Conservation (phyloP, 2,113 vertebrate genomes). For the Dicrurus megarhynchus region DNA sequence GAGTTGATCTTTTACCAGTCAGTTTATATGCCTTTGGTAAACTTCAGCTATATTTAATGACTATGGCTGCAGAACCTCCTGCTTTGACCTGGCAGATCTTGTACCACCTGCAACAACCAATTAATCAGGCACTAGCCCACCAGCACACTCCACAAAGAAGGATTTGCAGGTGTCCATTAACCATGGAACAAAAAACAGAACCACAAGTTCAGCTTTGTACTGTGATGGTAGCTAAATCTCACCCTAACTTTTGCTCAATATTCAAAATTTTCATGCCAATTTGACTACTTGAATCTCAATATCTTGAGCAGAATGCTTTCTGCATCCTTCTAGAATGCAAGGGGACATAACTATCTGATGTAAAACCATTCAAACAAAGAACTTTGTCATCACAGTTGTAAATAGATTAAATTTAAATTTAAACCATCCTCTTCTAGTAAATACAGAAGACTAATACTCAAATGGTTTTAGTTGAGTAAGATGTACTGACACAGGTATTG, state of each 20-base stretch:
- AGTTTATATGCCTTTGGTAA: not conserved
- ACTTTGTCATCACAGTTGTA: not conserved
- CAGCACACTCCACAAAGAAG: not conserved
- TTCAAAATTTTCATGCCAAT: not conserved
- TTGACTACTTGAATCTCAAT: not conserved
- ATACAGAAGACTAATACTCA: not conserved
- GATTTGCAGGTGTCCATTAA: not conserved
- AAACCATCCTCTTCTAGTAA: not conserved
- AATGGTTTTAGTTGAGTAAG: not conserved
- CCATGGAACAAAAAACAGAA: not conserved
- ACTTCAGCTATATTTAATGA: not conserved
- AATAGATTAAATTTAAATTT: not conserved
- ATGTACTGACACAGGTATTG: not conserved
- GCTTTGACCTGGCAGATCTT: not conserved
- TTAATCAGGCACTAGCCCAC: not conserved
- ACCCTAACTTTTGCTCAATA: not conserved
- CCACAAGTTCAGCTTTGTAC: fast-evolving
- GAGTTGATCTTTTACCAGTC: not conserved
- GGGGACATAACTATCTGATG: not conserved
- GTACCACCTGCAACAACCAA: not conserved
- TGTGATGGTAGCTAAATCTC: not conserved
- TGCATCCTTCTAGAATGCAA: not conserved
- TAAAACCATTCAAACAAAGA: not conserved
- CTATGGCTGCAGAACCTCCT: not conserved
- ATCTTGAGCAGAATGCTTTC: not conserved